phyloP scores from a whole-genome alignment of 2,113 vertebrate species.

The Dunckerocampus dactyliophorus region DNA sequence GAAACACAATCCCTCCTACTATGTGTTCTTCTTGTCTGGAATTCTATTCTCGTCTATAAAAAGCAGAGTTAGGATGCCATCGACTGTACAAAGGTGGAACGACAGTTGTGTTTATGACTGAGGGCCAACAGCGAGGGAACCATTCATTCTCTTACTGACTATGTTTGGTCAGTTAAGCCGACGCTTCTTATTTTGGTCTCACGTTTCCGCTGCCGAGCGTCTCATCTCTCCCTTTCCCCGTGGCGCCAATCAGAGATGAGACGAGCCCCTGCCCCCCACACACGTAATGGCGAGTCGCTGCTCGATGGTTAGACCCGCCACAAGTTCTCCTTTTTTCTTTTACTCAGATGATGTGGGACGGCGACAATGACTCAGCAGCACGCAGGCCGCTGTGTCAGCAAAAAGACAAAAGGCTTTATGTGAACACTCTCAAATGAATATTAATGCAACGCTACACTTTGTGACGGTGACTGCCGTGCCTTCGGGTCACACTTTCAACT shows the following conservation, averaged over 20 bases:
- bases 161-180: no score
- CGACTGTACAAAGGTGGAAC: no score
- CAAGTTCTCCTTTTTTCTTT: constrained; percentile 47
- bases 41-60: no score
- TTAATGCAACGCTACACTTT: neutral
- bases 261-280: no score
- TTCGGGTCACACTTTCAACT: no score
- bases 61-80: no score
- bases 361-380: constrained; percentile 23
- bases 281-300: neutral
- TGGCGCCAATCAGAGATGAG: neutral
- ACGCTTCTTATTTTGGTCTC: neutral
- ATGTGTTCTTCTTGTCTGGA: no score
- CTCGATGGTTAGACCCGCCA: neutral
- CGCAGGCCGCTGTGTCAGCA: neutral
- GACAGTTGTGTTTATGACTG: no score
- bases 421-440: neutral
- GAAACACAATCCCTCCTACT: no score
- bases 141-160: no score
- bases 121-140: no score
- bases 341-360: constrained; percentile 14
- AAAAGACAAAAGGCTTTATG: neutral
- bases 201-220: constrained; percentile 11
- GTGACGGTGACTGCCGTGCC: no score
- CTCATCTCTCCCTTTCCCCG: constrained; percentile 11